Conservation (phyloP, 2,888 invertebrate genomes). For the Portevinia maculata region DNA sequence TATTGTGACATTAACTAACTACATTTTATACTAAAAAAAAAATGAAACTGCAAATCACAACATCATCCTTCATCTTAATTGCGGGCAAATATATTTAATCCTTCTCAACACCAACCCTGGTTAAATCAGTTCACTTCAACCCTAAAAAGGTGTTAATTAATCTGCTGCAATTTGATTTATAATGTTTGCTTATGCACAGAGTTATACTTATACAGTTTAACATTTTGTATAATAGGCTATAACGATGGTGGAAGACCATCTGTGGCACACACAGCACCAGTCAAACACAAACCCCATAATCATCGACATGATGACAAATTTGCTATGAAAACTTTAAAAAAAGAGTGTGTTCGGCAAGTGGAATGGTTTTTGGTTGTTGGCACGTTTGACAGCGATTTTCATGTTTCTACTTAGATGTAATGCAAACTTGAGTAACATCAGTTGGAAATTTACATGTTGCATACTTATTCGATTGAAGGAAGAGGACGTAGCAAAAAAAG, state of each 20-base stretch:
- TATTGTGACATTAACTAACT: slow-evolving; percentile 72
- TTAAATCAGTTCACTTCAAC: slow-evolving; percentile 61
- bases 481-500: not conserved
- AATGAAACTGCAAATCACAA: slow-evolving; percentile 20
- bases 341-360: slow-evolving; percentile 24
- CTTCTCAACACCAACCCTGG: slow-evolving; percentile 55
- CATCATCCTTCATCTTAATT: slow-evolving; percentile 67
- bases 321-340: slow-evolving; percentile 36
- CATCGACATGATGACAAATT: slow-evolving; percentile 72
- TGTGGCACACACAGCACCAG: slow-evolving; percentile 48
- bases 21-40: slow-evolving; percentile 54
- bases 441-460: slow-evolving; percentile 61
- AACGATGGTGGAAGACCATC: slow-evolving; percentile 43
- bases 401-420: slow-evolving; percentile 31
- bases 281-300: slow-evolving; percentile 52
- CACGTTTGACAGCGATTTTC: slow-evolving; percentile 50
- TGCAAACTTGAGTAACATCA: slow-evolving; percentile 44
- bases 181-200: slow-evolving; percentile 65
- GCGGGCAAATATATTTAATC: slow-evolving; percentile 65
- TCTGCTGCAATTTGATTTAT: slow-evolving; percentile 74
- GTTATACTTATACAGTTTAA: slow-evolving; percentile 30
- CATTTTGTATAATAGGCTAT: slow-evolving; percentile 25
- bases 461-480: slow-evolving; percentile 1
- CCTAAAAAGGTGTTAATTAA: slow-evolving; percentile 74
- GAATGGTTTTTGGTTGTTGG: slow-evolving; percentile 4